Evolutionary conservation across 2,113 vertebrate genomes (phyloP), one percentile per base, ranked within the genome.

Genomic region (Indicator maculatus): DNA sequence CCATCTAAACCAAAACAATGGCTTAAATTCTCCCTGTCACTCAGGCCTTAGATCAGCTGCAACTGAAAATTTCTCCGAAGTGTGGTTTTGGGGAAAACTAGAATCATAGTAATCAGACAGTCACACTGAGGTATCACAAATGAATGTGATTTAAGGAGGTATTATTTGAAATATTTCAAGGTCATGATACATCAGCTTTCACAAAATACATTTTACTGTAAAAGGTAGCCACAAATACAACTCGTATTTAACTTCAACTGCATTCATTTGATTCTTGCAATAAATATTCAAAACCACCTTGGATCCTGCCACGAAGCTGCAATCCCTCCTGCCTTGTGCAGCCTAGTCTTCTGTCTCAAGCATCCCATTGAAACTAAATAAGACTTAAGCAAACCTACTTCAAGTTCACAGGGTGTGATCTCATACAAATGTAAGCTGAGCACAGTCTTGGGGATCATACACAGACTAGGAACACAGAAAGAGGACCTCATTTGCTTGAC

Each of bases 381-480:
- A 72, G 38, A 60, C 11, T 8, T 1, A 21, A 63, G 27, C 33
- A 72, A 78, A 50, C 8, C 30, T 23, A 16, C 4, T 6, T 8
- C 13, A n/a, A 71, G 30, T 56, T 78, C 53, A 28, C 0, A 2
- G 13, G 31, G 26, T 60, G 5, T 64, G 58, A 85, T 33, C 52
- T 90, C 30, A 9, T 12, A 4, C 27, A 19, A 33, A 33, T 75
- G 58, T 20, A 65, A 65, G 58, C 58, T 53, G 13, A 78, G 73
- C 70, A 41, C 5, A 14, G 58, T 5, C 69, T 59, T 2, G 0
- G 16, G n/a, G 38, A 71, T 16, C 1, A 7, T 31, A 26, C 1
- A 2, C 26, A 36, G 45, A 28, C 11, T 28, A 72, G 47, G 33
- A 31, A 11, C 17, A 33, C 33, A 44, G 64, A 47, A 73, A 2